Evolutionary conservation across 1,140 invertebrate species (phyloP).

Genomic region (Homarus americanus): DNA sequence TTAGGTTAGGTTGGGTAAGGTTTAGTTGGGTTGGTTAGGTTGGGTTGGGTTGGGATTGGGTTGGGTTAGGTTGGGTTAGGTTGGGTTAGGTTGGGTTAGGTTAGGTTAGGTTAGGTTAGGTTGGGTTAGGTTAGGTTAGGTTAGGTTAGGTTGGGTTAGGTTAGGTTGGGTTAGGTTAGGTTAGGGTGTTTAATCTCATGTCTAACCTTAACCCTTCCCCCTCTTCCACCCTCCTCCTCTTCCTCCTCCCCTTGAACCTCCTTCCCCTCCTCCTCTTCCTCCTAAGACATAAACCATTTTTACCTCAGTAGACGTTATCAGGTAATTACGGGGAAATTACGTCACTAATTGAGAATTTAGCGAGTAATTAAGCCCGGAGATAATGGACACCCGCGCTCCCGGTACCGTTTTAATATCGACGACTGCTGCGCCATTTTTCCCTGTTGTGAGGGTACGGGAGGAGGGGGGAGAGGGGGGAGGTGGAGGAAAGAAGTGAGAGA

Average conservation of each 20-base stretch:
- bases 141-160: no score
- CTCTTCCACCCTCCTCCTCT: not conserved
- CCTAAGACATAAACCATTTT: conserved; percentile 24
- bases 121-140: no score
- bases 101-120: no score
- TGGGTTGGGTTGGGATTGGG: no score
- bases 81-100: no score
- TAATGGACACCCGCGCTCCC: not conserved
- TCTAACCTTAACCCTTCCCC: not conserved
- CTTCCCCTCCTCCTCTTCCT: not conserved
- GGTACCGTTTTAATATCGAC: not conserved
- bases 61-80: no score
- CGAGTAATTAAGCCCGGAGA: not conserved
- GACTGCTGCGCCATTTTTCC: not conserved
- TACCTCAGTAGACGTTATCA: not conserved
- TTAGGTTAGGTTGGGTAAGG: no score
- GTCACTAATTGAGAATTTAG: conserved; percentile 13
- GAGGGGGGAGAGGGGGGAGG: not conserved
- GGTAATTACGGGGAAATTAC: conserved; percentile 22
- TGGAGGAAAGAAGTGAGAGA: no score
- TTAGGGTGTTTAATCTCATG: no score
- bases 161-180: no score
- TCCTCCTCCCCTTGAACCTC: not conserved
- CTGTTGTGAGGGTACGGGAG: not conserved
- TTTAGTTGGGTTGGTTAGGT: no score